These are phyloP conservation scores for Leptatherina wallacei DNA, from an alignment of 2,797 vertebrate genomes.

Conservation along the genomic window DNA sequence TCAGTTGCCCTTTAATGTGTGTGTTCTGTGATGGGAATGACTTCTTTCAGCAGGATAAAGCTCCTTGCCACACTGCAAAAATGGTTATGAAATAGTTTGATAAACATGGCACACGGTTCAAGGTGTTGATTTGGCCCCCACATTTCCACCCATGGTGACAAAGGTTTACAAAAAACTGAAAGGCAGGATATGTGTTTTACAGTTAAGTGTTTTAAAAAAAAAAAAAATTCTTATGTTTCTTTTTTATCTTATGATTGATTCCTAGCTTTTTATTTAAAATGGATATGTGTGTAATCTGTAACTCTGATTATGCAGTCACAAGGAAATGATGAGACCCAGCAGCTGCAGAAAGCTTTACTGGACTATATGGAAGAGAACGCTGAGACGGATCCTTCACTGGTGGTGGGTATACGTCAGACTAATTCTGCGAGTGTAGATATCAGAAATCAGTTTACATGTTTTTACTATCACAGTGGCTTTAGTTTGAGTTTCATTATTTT, in stretches of 20 bases:
- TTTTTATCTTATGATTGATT: background rate
- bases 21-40: background rate
- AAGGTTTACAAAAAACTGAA: background rate
- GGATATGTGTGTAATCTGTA: slow-evolving; percentile 6
- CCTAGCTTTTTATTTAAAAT: background rate
- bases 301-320: slow-evolving; percentile 61
- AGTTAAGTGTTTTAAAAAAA: background rate
- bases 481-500: background rate
- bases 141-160: background rate
- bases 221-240: background rate
- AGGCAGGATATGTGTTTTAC: background rate
- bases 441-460: background rate
- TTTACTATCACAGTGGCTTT: background rate
- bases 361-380: slow-evolving; percentile 95
- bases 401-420: slow-evolving; percentile 81
- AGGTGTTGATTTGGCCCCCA: background rate
- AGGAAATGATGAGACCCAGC: slow-evolving; percentile 94
- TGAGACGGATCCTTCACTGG: slow-evolving; percentile 92
- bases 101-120: background rate
- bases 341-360: slow-evolving; percentile 95
- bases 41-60: background rate
- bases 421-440: background rate
- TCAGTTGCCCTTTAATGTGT: background rate
- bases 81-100: background rate
- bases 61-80: background rate